phyloP scores from a whole-genome alignment of 2,888 invertebrate genomes.

The Patella caerulea region DNA sequence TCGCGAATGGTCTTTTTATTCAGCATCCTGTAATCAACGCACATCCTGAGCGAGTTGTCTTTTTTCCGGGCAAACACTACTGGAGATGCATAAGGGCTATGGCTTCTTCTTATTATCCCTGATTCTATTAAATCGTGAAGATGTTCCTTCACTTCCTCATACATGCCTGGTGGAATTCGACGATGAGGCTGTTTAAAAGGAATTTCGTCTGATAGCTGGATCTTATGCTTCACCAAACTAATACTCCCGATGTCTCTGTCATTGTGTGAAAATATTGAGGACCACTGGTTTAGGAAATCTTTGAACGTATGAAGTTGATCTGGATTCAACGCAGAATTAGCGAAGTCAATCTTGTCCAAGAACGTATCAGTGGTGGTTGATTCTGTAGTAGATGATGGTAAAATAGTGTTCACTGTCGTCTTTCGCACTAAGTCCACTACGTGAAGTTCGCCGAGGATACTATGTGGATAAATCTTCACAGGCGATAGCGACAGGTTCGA shows the following conservation, averaged over 20 bases:
- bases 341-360: neutral
- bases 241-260: slow-evolving; percentile 3
- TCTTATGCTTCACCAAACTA: neutral
- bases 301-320: neutral
- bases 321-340: neutral
- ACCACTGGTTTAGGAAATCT: neutral
- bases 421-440: neutral
- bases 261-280: neutral
- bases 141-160: slow-evolving; percentile 6
- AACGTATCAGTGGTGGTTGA: slow-evolving; percentile 1
- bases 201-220: neutral
- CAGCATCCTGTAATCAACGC: neutral
- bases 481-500: neutral
- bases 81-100: neutral
- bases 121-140: neutral
- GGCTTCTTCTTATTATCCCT: neutral
- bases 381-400: neutral
- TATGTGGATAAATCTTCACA: neutral
- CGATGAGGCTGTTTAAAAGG: slow-evolving; percentile 13
- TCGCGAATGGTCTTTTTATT: neutral
- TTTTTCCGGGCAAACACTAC: neutral
- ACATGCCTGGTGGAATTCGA: neutral
- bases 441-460: neutral
- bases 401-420: neutral
- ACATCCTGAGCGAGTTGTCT: neutral